A percentile compares a stretch with the other conserved stretches of the same genome.
phyloP scores from a whole-genome alignment of 2,113 vertebrate genomes.

The Dinomys branickii region DNA sequence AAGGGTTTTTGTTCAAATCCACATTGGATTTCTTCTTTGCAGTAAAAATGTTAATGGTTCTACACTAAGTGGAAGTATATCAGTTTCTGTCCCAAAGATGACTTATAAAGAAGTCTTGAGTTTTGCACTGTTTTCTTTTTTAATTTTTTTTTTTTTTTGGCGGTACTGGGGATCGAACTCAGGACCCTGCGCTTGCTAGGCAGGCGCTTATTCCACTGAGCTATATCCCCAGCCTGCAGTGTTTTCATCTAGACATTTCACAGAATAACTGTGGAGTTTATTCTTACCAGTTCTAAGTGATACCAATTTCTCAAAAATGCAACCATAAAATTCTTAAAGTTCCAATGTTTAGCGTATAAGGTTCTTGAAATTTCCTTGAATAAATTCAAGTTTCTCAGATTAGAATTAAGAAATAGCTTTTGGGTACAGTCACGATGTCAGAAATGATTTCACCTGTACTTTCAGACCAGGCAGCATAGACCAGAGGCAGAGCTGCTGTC shows the following conservation, averaged over 20 bases:
- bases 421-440: background rate
- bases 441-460: background rate
- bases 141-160: no score
- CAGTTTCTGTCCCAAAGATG: constrained; percentile 29
- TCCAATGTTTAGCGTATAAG: background rate
- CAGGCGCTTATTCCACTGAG: no score
- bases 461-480: background rate
- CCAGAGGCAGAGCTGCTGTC: background rate
- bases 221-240: no score
- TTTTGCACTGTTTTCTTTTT: background rate
- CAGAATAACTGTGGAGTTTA: background rate
- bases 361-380: background rate
- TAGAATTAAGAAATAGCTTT: background rate
- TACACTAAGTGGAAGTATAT: background rate
- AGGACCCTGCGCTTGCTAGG: no score
- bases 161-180: no score
- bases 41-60: background rate
- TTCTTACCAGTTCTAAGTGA: background rate
- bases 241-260: background rate
- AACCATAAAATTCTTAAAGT: background rate
- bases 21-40: background rate
- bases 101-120: background rate
- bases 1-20: background rate
- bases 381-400: background rate
- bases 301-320: constrained; percentile 34